phyloP scores from a whole-genome alignment of 2,113 vertebrate species.

The Xiphophorus maculatus region DNA sequence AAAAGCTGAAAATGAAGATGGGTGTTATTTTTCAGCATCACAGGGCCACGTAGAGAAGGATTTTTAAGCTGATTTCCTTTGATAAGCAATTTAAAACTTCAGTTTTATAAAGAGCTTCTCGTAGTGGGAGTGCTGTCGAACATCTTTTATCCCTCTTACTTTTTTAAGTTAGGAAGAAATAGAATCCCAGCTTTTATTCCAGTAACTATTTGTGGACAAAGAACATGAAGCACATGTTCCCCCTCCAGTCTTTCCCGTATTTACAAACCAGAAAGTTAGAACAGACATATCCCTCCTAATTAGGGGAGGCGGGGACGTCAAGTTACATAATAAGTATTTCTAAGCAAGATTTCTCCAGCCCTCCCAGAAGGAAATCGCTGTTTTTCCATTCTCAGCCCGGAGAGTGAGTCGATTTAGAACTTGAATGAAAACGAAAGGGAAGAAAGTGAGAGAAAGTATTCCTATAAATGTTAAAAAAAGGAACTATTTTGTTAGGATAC shows the following conservation, averaged over 20 bases:
- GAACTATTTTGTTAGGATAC: no score
- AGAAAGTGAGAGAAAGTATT: not conserved
- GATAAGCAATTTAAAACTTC: not conserved
- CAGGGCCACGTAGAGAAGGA: no score
- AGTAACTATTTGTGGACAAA: slow-evolving; percentile 15
- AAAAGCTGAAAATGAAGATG: no score
- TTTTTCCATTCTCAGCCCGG: not conserved
- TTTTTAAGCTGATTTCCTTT: not conserved
- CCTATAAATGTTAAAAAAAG: no score
- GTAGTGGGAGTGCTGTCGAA: not conserved
- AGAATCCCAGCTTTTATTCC: not conserved
- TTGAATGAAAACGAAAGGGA: slow-evolving; percentile 22
- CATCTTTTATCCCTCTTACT: not conserved
- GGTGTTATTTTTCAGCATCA: no score
- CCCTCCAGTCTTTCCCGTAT: slow-evolving; percentile 32
- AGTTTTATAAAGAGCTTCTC: not conserved
- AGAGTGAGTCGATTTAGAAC: slow-evolving; percentile 3
- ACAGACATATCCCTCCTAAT: slow-evolving; percentile 14
- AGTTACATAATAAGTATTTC: slow-evolving; percentile 35
- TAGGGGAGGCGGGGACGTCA: not conserved
- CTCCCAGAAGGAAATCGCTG: not conserved
- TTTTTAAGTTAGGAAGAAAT: not conserved
- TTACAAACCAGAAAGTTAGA: slow-evolving; percentile 41
- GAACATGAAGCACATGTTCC: slow-evolving; percentile 51
- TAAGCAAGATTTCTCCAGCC: slow-evolving; percentile 17